phyloP scores from a whole-genome alignment of 2,888 invertebrate species.

The Caenorhabditis sulstoni region DNA sequence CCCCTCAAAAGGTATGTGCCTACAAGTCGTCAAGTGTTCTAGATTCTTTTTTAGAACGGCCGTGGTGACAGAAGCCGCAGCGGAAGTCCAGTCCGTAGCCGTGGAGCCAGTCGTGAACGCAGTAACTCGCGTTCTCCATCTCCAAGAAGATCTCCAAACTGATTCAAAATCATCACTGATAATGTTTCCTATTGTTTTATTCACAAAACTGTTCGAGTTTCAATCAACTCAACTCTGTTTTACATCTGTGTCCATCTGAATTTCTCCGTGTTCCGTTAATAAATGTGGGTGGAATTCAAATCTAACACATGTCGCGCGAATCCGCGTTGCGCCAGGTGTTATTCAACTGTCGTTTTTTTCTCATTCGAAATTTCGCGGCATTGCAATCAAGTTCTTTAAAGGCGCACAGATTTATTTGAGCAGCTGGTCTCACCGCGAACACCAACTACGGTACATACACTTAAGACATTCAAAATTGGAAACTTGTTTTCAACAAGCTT shows the following conservation, averaged over 20 bases:
- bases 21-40: not conserved
- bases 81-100: slow-evolving; percentile 32
- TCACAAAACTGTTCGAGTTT: slow-evolving; percentile 8
- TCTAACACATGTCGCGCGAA: too few species aligned
- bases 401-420: slow-evolving; percentile 8
- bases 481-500: slow-evolving; percentile 6
- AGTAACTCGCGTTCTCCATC: slow-evolving; percentile 48
- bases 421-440: slow-evolving; percentile 9
- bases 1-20: slow-evolving; percentile 20
- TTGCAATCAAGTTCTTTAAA: not conserved
- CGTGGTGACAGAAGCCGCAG: slow-evolving; percentile 34
- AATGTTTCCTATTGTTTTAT: slow-evolving; percentile 16
- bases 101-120: slow-evolving; percentile 11
- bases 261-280: slow-evolving; percentile 5
- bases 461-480: not conserved
- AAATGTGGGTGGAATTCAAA: not conserved
- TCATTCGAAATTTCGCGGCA: not conserved
- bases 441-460: not conserved
- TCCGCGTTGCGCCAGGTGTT: not conserved
- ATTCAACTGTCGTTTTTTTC: not conserved
- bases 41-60: slow-evolving; percentile 31
- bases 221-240: slow-evolving; percentile 9
- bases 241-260: slow-evolving; percentile 2
- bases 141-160: slow-evolving; percentile 37
- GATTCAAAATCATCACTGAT: not conserved